Conservation (phyloP, 2,113 vertebrate genomes). For the Nyctibius bracteatus region DNA sequence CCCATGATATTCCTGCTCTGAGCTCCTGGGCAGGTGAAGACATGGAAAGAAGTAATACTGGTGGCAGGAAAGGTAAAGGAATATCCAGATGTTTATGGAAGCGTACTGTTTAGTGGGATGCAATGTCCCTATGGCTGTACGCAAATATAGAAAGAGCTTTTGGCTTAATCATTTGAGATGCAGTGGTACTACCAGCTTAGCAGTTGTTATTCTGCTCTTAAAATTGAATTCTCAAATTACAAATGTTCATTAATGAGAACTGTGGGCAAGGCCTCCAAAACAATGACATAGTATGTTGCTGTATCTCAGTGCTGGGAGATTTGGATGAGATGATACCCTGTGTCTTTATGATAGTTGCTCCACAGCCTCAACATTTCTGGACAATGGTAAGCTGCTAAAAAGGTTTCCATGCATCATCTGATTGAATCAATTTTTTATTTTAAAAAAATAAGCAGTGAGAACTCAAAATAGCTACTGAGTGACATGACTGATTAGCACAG, state of each 20-base stretch:
- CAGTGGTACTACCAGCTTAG: neutral
- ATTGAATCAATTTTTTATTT: neutral
- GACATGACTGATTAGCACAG: constrained; percentile 19
- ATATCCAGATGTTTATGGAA: neutral
- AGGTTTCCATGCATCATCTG: neutral
- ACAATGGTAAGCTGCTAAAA: neutral
- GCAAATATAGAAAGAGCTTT: constrained; percentile 14
- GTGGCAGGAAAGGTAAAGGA: neutral
- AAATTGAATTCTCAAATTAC: neutral
- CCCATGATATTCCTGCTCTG: neutral
- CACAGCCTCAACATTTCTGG: neutral
- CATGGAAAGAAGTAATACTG: neutral
- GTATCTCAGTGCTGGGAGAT: neutral
- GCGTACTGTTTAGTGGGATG: neutral
- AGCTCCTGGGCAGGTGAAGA: neutral
- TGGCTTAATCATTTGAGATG: neutral
- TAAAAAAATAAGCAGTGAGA: neutral
- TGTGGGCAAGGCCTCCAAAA: neutral
- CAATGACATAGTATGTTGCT: neutral
- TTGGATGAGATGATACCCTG: neutral
- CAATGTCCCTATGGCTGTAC: neutral
- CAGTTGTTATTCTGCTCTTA: constrained; percentile 5
- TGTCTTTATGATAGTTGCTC: neutral
- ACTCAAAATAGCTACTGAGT: constrained; percentile 3
- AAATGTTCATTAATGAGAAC: neutral